Evolutionary conservation across 2,797 vertebrate genomes (phyloP), one percentile per base, ranked within the genome.

Genomic region (Emys orbicularis): DNA sequence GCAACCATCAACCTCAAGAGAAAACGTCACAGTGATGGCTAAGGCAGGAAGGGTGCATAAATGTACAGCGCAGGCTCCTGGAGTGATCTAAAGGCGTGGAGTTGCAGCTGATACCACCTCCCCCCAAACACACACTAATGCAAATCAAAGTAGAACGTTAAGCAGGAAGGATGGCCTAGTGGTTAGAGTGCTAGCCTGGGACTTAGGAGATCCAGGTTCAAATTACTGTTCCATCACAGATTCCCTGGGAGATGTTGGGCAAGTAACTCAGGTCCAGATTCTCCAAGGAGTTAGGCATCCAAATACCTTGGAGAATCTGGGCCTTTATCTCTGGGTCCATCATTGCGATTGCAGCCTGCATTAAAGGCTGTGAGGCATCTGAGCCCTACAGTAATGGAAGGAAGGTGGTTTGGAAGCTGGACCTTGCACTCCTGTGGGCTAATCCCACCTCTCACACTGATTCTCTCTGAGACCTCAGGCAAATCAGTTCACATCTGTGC

Each of bases 381-480:
- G 61, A 10, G 61, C 34, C 34, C 16, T 37, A 19, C 18, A 37
- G 34, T 68, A 18, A 68, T 21, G 34, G 61, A 19, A n/a, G 34
- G 34, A 65, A 19, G 8, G n/a, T 10, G 61, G n/a, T 37, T 37
- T 68, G 21, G 18, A 9, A n/a, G 61, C 16, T 18, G n/a, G 61
- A 57, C 23, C 49, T 12, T 37, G 41, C 31, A 8, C 61, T 41
- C 31, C 21, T 57, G 27, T 56, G 12, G 29, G 44, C 84, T 31
- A 0, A 0, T 0, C 34, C 13, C 54, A 1, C 3, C 0, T 12
- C n/a, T 1, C 18, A 34, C 44, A 49, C 0, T 21, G n/a, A 68
- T 19, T 37, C n/a, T 37, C 18, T 37, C 19, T 11, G 37, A 12
- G 37, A 72, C 19, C n/a, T 44, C 59, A 3, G 81, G 41, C 41